A percentile compares a stretch with the other conserved stretches of the same genome.
These are phyloP conservation scores for Spialia ferax DNA, from an alignment of 2,888 invertebrate species.

Conservation along the genomic window DNA sequence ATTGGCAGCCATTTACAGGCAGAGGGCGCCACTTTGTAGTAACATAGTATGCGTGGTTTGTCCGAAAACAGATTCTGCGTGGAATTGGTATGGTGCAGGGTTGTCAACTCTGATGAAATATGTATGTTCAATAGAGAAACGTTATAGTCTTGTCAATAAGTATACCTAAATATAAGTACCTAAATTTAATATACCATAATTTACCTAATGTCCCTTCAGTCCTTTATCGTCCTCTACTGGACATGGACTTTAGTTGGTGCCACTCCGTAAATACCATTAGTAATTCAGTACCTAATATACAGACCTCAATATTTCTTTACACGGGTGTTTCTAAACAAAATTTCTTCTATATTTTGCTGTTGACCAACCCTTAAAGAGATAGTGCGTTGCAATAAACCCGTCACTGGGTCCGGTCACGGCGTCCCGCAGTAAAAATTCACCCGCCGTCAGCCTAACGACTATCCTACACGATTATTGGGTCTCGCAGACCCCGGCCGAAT, in stretches of 20 bases:
- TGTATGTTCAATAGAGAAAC: no score
- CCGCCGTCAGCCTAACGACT: slow-evolving; percentile 63
- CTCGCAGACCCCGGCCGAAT: slow-evolving; percentile 58
- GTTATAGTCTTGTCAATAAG: no score
- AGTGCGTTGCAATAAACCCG: slow-evolving; percentile 42
- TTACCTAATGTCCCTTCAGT: no score
- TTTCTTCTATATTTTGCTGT: no score
- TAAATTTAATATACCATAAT: no score
- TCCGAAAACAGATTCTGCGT: slow-evolving; percentile 21
- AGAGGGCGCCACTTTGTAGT: slow-evolving; percentile 15
- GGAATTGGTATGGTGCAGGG: slow-evolving; percentile 11
- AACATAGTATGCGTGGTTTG: slow-evolving; percentile 8
- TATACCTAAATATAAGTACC: no score
- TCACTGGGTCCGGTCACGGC: slow-evolving; percentile 49
- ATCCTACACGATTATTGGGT: slow-evolving; percentile 63
- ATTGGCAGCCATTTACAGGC: slow-evolving; percentile 29
- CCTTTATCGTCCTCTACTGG: no score
- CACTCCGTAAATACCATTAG: no score
- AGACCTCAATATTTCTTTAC: no score
- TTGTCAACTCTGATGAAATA: not conserved
- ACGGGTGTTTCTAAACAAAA: no score
- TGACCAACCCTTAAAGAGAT: slow-evolving; percentile 29
- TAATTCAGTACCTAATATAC: no score
- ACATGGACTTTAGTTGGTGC: no score
- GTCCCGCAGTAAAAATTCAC: slow-evolving; percentile 72